Conservation (phyloP, 2,888 invertebrate species). For the Ochlodes sylvanus region DNA sequence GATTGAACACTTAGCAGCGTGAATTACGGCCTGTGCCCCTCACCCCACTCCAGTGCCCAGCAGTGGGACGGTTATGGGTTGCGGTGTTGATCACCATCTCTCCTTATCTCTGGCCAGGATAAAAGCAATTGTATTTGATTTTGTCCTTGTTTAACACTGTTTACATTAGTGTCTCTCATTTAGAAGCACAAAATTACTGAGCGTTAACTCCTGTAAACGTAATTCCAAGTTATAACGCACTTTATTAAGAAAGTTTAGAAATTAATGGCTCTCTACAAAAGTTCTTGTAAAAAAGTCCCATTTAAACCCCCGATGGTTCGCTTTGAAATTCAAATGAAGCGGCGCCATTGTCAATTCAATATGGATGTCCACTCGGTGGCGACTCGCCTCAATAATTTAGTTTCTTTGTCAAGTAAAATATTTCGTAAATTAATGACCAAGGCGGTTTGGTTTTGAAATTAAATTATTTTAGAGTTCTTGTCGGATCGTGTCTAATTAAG, state of each 20-base stretch:
- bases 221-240: background rate
- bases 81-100: no score
- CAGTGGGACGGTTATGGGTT: no score
- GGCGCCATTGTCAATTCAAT: conserved; percentile 24
- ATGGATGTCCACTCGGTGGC: conserved; percentile 19
- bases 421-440: conserved; percentile 11
- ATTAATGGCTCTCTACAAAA: conserved; percentile 15
- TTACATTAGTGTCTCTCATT: no score
- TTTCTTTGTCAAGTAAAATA: conserved; percentile 10
- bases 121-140: no score
- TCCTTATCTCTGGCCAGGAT: no score
- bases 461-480: no score
- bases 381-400: conserved; percentile 25
- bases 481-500: no score
- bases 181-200: no score
- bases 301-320: conserved; percentile 17
- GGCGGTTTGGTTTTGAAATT: background rate
- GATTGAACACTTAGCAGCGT: no score
- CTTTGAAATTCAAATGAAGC: conserved; percentile 34
- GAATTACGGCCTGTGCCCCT: no score
- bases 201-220: background rate
- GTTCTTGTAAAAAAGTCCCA: conserved; percentile 24
- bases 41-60: no score
- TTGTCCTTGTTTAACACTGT: no score
- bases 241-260: conserved; percentile 7